Base-by-base conservation (phyloP, 2,113 vertebrate species). In the Puma concolor region DNA sequence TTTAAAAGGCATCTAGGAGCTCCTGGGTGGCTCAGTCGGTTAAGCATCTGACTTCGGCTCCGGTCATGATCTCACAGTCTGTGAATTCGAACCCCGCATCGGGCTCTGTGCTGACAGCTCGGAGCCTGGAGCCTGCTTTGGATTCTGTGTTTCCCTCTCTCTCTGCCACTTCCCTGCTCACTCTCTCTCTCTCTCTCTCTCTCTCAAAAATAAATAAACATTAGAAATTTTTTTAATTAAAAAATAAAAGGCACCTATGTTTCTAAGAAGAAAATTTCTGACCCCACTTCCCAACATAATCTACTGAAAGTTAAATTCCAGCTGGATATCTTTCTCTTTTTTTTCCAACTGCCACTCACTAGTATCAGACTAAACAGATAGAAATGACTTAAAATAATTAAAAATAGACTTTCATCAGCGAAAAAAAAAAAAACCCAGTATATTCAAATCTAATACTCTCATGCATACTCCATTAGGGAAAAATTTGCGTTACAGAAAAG, bases 331-430 rank as follows among this genome's bases (percentile, higher is more conserved):
- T 94, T 91, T 69, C 44, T 81, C 29, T 89, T 83, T 64, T 67
- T 36, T 97, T 94, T 88, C 86, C 77, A 91, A 27, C 0, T 88
- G 31, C 60, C 36, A 57, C 54, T 91, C 17, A 77, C 31, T 85
- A 83, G 2, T 83, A 88, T 66, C 88, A 80, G 83, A 92, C 50
- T 91, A 88, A 81, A 71, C 6, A 88, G 29, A 85, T 50, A 76
- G 80, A 96, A 80, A 16, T 69, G 27, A 92, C 50, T 74, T 91
- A 31, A 96, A 41, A 84, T 71, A 93, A 95, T 82, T 93, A 81
- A 93, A 96, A 95, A 71, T 82, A 66, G 23, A 41, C 19, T 92
- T 82, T 52, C 12, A 36, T 72, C 64, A 38, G 8, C 44, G 8
- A 44, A 44, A 44, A 44, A 48, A 81, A 81, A 41, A 1, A 44